Evolutionary conservation across 2,888 invertebrate species (phyloP), one percentile per base, ranked within the genome.

Genomic region (Mythimna lalbum): DNA sequence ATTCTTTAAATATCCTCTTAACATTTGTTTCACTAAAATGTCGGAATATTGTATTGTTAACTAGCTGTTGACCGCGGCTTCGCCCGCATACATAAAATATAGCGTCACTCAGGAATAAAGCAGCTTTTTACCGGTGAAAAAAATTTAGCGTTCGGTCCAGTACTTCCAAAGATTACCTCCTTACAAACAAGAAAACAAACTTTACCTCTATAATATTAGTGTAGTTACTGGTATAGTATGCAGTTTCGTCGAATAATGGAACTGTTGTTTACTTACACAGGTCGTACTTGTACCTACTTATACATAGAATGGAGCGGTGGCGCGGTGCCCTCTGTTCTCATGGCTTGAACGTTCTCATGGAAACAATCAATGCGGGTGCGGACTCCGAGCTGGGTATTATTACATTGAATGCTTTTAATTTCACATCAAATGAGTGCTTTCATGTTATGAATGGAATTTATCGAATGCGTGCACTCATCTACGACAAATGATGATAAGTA

Each of bases 281-380:
- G 86, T 80, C 73, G 76, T 80, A 75, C 21, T 21, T 14, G 36
- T 21, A 55, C 9, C 31, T 57, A 70, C 76, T 72, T 69, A 78
- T 49, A 31, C 68, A 69, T 67, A 81, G 89, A 92, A 91, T 92
- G 86, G 90, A 80, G 86, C 84, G 84, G 88, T 87, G 86, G 90
- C 80, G 86, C 84, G 83, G 87, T 87, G 86, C 89, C 87, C 90
- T 90, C 85, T 82, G 90, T 93, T 94, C 94, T 90, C 93, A 93
- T 93, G 92, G 87, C 86, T 90, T 84, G 81, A 91, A 90, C 86
- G 88, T 92, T 93, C 93, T 90, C 93, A 93, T 93, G 92, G 90
- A 93, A 93, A 93, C 92, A 93, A 93, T 93, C 88, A 89, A 91
- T 91, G 92, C 91, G 90, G 90, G 91, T 88, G 89, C 87, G 86